Conservation (phyloP, 1,140 invertebrate genomes). For the Calephelis virginiensis region DNA sequence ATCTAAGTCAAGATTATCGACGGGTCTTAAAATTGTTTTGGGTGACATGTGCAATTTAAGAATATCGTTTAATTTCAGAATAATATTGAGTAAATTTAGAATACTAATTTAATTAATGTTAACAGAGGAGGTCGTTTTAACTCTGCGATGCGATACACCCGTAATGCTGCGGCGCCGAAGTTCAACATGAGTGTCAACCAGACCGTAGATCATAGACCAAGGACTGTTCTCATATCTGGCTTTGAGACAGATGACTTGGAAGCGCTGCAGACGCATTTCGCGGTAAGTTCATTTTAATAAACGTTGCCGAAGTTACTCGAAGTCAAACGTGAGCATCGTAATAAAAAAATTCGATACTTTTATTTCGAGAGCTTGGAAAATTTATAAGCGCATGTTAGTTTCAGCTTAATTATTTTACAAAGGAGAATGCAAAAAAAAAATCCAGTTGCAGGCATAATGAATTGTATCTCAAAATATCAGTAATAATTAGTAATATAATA, state of each 20-base stretch:
- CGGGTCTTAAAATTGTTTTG: too few species aligned
- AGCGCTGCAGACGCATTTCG: constrained; percentile 50
- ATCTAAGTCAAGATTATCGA: too few species aligned
- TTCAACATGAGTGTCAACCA: constrained; percentile 74
- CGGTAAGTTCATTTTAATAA: constrained; percentile 36
- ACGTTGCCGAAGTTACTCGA: too few species aligned
- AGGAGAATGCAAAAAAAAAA: too few species aligned
- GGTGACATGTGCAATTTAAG: too few species aligned
- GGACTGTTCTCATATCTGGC: constrained; percentile 88
- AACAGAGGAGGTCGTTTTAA: constrained; percentile 55
- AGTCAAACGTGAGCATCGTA: too few species aligned
- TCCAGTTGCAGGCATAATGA: too few species aligned
- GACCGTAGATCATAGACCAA: constrained; percentile 89
- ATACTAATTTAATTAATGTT: constrained; percentile 3
- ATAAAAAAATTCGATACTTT: too few species aligned
- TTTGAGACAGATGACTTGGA: constrained; percentile 65
- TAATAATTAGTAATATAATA: too few species aligned
- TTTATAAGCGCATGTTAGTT: not conserved
- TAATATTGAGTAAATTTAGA: constrained; percentile 9
- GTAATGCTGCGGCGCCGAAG: constrained; percentile 45
- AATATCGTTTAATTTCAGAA: not conserved
- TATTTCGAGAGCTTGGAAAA: too few species aligned
- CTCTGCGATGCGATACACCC: constrained; percentile 42
- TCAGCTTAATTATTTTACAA: constrained; percentile 21
- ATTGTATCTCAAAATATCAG: too few species aligned